Evolutionary conservation across 2,113 vertebrate genomes (phyloP), one percentile per base, ranked within the genome.

Genomic region (Oncorhynchus nerka): DNA sequence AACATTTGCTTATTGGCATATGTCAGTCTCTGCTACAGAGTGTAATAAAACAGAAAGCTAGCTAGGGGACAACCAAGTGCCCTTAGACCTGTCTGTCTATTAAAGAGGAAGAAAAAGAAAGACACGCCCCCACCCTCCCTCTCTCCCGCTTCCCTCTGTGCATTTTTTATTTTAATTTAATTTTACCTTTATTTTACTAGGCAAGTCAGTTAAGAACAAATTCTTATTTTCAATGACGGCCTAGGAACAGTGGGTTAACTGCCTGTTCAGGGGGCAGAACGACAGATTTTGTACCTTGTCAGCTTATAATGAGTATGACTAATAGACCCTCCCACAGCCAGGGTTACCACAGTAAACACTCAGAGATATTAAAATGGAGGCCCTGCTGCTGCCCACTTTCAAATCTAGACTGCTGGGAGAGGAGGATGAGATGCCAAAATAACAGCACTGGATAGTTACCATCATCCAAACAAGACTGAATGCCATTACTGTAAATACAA

Each of bases 351-450:
- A 75, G 85, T 75, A 89, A 88, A 86, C 89, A 92, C 91, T 92
- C 86, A 88, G 68, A 81, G 84, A 85, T 92, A 93, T 92, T 92
- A 93, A 88, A 91, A 85, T 79, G 80, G 73, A 82, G 70, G 19
- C 1, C 81, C 28, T 70, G 70, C 68, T 51, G 59, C 51, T 26
- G 2, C 3, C 16, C 59, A 62, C 59, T 5, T 62, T 62, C 51
- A 45, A 45, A 45, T 45, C 39, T 55, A 55, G 16, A 45, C 9
- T 45, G 8, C 39, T 45, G 9, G 39, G 39, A 45, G 39, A 45
- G 39, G 39, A 45, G 39, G 39, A 45, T 45, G 39, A 45, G 39
- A 45, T 45, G 39, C 9, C 39, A 45, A 45, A 45, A 45, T 45
- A 65, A 65, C 62, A 65, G 16, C 11, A 11, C 20, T 12, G 62